Conservation (phyloP, 2,113 vertebrate species). For the Benitochromis conjunctus region DNA sequence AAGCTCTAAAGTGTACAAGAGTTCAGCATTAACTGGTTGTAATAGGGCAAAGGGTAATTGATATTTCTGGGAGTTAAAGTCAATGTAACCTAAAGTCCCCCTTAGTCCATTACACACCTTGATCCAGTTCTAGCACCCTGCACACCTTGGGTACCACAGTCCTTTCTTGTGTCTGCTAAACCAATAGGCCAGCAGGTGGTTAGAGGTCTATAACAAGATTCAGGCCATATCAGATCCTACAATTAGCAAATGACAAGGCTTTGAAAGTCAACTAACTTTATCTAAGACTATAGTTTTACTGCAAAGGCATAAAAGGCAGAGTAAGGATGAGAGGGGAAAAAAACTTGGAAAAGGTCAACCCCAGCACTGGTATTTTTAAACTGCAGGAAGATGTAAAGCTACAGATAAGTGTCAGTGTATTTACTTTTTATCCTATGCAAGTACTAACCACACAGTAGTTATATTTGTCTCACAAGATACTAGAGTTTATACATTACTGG, state of each 20-base stretch:
- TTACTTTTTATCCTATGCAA: background rate
- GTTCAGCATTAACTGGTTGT: background rate
- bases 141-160: background rate
- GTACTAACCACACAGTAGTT: background rate
- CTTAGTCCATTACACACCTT: background rate
- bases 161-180: background rate
- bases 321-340: background rate
- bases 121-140: background rate
- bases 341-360: background rate
- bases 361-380: background rate
- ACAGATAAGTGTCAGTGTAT: background rate
- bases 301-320: background rate
- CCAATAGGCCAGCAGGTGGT: background rate
- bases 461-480: background rate
- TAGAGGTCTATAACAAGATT: background rate
- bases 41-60: background rate
- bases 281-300: background rate
- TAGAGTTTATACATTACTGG: background rate
- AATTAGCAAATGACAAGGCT: background rate
- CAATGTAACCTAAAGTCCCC: background rate
- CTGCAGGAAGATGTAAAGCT: background rate
- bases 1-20: background rate
- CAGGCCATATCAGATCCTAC: background rate
- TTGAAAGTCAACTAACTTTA: background rate
- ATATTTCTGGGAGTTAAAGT: background rate